Evolutionary conservation across 2,888 invertebrate genomes (phyloP).

Genomic region (Itoplectis maculator): DNA sequence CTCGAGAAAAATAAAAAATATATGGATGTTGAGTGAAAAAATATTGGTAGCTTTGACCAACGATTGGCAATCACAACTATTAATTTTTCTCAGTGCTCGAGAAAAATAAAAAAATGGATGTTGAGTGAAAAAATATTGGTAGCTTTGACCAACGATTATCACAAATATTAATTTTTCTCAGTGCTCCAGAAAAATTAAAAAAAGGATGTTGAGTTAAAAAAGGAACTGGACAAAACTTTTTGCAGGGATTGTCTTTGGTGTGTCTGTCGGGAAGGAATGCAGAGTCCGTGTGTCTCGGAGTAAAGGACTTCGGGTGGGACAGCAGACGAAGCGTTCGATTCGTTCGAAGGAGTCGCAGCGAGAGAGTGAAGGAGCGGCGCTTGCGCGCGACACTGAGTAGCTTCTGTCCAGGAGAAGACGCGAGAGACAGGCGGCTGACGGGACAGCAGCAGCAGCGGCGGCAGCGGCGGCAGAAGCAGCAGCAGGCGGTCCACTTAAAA

Average conservation of each 20-base stretch:
- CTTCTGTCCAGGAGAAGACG: constrained; percentile 83
- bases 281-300: not conserved
- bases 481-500: constrained; percentile 82
- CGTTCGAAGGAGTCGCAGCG: constrained; percentile 59
- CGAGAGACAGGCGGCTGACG: constrained; percentile 82
- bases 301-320: constrained; percentile 23
- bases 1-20: too few species aligned
- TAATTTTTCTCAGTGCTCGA: too few species aligned
- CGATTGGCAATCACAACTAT: too few species aligned
- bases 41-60: too few species aligned
- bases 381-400: constrained; percentile 79
- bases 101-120: too few species aligned
- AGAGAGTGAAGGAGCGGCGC: constrained; percentile 76
- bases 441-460: constrained; percentile 73
- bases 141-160: too few species aligned
- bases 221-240: not conserved
- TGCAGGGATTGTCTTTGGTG: not conserved
- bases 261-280: not conserved
- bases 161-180: too few species aligned
- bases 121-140: too few species aligned
- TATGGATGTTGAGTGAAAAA: too few species aligned
- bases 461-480: constrained; percentile 49
- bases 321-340: constrained; percentile 62
- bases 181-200: not conserved
- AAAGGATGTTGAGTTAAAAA: not conserved